Conservation (phyloP, 2,888 invertebrate species). For the Melipona bicolor region DNA sequence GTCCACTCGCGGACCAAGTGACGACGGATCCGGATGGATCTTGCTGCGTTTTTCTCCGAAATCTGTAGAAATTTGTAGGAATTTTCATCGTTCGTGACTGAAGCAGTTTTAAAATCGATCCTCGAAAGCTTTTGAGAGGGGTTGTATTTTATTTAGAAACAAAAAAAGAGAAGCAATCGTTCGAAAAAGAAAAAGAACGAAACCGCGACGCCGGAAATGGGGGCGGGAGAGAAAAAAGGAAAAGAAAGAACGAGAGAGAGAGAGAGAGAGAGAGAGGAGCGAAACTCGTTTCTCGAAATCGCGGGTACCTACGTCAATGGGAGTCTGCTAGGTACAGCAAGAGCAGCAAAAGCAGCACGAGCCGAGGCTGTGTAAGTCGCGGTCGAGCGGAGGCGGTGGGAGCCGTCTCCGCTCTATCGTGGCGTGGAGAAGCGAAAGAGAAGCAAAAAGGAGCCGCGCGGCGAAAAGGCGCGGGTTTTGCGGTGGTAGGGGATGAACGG, state of each 20-base stretch:
- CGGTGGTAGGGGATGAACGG: constrained; percentile 65
- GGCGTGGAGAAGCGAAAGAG: constrained; percentile 63
- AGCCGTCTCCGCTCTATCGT: constrained; percentile 76
- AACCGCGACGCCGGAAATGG: no score
- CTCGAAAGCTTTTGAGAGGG: not conserved
- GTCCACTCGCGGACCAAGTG: not conserved
- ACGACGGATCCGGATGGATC: not conserved
- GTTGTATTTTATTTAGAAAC: not conserved
- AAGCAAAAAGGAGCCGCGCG: constrained; percentile 68
- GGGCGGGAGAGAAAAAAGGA: not conserved
- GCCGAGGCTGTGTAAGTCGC: constrained; percentile 73
- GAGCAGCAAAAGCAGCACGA: constrained; percentile 79
- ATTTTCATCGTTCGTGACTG: not conserved
- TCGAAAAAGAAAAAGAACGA: no score
- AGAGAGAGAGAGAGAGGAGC: not conserved
- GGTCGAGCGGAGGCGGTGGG: constrained; percentile 81
- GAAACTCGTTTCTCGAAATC: constrained; percentile 27
- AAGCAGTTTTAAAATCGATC: not conserved
- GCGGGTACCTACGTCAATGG: constrained; percentile 76
- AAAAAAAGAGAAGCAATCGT: not conserved
- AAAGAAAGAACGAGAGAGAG: not conserved
- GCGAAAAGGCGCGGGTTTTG: constrained; percentile 64
- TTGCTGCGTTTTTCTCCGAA: not conserved
- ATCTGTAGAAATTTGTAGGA: not conserved
- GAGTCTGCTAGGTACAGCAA: constrained; percentile 78